phyloP scores from a whole-genome alignment of 2,888 invertebrate species.

The Eubasilissa splendida region DNA sequence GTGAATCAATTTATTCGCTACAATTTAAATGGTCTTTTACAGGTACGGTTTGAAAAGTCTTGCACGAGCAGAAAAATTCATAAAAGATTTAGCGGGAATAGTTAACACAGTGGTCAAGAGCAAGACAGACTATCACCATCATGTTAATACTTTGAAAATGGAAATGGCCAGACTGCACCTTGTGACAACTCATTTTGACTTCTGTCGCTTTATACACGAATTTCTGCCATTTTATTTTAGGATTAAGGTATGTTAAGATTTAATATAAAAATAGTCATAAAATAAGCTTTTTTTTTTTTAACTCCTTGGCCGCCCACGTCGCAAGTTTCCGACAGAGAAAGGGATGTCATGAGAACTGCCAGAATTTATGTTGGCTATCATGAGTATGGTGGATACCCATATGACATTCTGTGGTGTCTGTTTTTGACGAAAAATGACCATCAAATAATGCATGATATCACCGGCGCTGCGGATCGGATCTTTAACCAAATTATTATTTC shows the following conservation, averaged over 20 bases:
- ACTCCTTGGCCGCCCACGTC: too few relatives aligned
- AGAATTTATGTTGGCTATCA: not conserved
- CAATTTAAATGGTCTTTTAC: not conserved
- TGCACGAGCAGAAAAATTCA: slow-evolving; percentile 52
- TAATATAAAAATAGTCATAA: too few relatives aligned
- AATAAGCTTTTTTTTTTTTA: not conserved
- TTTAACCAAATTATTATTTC: too few relatives aligned
- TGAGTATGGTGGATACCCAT: too few relatives aligned
- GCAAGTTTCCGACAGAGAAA: too few relatives aligned
- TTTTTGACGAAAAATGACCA: too few relatives aligned
- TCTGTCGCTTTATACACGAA: slow-evolving; percentile 45
- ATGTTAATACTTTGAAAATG: slow-evolving; percentile 41
- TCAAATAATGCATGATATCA: too few relatives aligned
- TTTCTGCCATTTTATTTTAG: slow-evolving; percentile 52
- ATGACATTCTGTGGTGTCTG: too few relatives aligned
- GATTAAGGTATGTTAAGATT: slow-evolving; percentile 37
- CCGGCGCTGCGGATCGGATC: too few relatives aligned
- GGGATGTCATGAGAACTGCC: too few relatives aligned
- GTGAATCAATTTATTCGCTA: not conserved
- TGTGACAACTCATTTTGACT: slow-evolving; percentile 50
- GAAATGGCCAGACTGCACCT: slow-evolving; percentile 53
- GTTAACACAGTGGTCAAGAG: slow-evolving; percentile 46
- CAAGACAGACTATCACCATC: slow-evolving; percentile 38
- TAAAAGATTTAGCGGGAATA: slow-evolving; percentile 48
- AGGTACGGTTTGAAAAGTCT: slow-evolving; percentile 50